A percentile compares a stretch with the other conserved stretches of the same genome.
Evolutionary conservation across 1,140 invertebrate genomes (phyloP).

Genomic region (Rhynchophorus ferrugineus): DNA sequence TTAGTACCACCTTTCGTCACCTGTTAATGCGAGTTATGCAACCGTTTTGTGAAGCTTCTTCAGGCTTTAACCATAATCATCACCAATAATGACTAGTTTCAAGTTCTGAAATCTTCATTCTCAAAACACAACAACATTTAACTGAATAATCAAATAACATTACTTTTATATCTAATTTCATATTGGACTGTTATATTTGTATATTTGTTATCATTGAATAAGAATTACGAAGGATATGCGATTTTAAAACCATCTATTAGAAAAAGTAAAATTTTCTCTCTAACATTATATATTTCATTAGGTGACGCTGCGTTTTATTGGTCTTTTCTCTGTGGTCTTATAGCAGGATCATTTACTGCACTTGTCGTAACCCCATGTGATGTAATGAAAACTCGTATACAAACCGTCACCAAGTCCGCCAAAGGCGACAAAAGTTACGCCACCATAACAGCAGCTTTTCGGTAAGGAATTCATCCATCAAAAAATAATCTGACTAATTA

Average conservation of each 20-base stretch:
- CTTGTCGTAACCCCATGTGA: constrained; percentile 93
- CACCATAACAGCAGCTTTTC: constrained; percentile 64
- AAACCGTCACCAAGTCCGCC: constrained; percentile 76
- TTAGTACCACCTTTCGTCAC: background rate
- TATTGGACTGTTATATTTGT: too few relatives aligned
- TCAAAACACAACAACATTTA: too few relatives aligned
- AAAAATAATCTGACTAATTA: constrained; percentile 4
- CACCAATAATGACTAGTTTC: too few relatives aligned
- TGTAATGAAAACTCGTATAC: constrained; percentile 96
- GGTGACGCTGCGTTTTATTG: constrained; percentile 71
- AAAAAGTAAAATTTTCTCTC: too few relatives aligned
- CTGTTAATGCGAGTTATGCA: background rate
- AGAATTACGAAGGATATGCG: too few relatives aligned
- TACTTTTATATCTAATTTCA: too few relatives aligned
- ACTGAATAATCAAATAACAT: too few relatives aligned
- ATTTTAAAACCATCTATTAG: too few relatives aligned
- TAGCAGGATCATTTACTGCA: constrained; percentile 79
- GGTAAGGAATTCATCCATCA: constrained; percentile 22
- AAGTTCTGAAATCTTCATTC: too few relatives aligned
- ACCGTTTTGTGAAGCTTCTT: background rate
- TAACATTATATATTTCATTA: constrained; percentile 27
- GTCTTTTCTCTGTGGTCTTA: constrained; percentile 86
- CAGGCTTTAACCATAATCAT: too few relatives aligned
- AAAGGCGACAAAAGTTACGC: constrained; percentile 76
- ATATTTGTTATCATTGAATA: too few relatives aligned